These are phyloP conservation scores for Arvicanthis niloticus DNA, from an alignment of 2,113 vertebrate species.

Conservation along the genomic window DNA sequence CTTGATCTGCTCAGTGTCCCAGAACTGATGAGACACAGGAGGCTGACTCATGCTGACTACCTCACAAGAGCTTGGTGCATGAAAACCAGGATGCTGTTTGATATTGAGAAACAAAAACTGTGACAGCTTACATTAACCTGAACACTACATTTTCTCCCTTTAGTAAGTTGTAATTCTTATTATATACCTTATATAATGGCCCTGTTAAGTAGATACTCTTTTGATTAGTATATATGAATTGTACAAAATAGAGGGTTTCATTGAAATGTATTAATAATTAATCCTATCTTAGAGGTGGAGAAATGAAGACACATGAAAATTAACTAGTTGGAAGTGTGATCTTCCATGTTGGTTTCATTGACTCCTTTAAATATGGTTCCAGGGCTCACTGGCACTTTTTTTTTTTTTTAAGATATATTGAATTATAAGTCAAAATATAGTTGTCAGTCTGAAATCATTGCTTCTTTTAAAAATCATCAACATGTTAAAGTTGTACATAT, in stretches of 20 bases:
- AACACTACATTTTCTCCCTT: background rate
- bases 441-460: background rate
- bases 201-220: background rate
- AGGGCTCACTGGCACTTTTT: background rate
- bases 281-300: constrained; percentile 3
- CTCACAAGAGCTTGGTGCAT: background rate
- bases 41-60: constrained; percentile 51
- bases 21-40: constrained; percentile 34
- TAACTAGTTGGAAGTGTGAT: background rate
- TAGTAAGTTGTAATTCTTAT: background rate
- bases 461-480: constrained; percentile 4
- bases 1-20: constrained; percentile 46
- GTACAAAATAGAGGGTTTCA: background rate
- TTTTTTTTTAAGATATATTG: background rate
- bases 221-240: background rate
- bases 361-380: constrained; percentile 14
- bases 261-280: background rate
- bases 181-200: constrained; percentile 5
- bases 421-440: background rate
- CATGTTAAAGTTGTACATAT: background rate
- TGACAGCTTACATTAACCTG: background rate
- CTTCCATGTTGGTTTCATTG: background rate
- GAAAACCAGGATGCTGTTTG: constrained; percentile 18
- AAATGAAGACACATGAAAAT: background rate
- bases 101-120: constrained; percentile 36